Evolutionary conservation across 1,140 invertebrate genomes (phyloP).

Genomic region (Pristionchus pacificus): DNA sequence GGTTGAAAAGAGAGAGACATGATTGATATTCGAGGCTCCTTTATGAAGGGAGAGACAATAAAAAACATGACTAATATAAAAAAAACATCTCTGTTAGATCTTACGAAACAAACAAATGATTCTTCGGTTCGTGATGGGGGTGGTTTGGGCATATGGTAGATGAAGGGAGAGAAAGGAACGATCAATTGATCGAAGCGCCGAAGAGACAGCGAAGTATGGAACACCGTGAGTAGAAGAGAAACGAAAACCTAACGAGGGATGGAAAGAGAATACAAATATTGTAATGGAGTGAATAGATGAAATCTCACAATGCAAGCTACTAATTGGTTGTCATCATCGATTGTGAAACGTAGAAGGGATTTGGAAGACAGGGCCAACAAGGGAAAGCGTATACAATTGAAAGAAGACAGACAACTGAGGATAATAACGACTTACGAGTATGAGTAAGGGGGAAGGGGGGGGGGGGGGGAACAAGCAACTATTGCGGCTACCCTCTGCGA

Average conservation of each 20-base stretch:
- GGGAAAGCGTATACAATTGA: not conserved
- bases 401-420: conserved; percentile 4
- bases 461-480: no score
- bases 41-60: no score
- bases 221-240: not conserved
- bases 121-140: no score
- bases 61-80: no score
- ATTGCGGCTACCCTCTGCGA: no score
- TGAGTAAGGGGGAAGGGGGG: not conserved
- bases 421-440: not conserved
- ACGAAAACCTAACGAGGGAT: conserved; percentile 5
- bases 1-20: no score
- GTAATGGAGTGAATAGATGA: conserved; percentile 1
- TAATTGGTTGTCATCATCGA: not conserved
- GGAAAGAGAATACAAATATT: not conserved
- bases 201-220: conserved; percentile 15
- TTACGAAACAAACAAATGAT: no score
- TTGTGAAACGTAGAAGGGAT: conserved; percentile 7
- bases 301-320: conserved; percentile 20
- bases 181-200: conserved; percentile 1
- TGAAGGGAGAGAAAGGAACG: not conserved
- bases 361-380: not conserved
- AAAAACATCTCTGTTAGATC: no score
- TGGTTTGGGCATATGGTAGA: no score
- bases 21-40: no score